Evolutionary conservation across 2,797 vertebrate species (phyloP).

Genomic region (Pseudochromis fuscus): DNA sequence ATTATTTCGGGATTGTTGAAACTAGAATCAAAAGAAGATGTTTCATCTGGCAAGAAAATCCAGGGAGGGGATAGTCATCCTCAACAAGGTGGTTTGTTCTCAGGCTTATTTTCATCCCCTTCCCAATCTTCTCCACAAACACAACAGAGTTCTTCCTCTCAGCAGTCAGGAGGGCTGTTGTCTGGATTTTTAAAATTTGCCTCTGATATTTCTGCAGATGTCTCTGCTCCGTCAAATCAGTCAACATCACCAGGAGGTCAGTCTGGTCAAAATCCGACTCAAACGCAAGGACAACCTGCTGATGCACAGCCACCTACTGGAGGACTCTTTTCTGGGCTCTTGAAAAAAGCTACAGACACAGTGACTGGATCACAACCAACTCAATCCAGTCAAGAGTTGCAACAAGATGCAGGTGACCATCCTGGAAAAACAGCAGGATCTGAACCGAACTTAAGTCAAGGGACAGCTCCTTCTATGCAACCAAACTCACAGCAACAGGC

Average conservation of each 20-base stretch:
- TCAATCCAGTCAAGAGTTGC: conserved; percentile 55
- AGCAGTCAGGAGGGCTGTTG: conserved; percentile 80
- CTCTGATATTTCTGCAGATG: conserved; percentile 84
- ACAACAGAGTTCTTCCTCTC: conserved; percentile 58
- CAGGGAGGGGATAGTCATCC: conserved; percentile 64
- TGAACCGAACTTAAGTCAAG: conserved; percentile 46
- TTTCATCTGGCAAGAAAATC: conserved; percentile 59
- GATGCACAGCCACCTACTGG: conserved; percentile 49
- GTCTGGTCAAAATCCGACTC: conserved; percentile 49
- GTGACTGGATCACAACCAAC: conserved; percentile 66
- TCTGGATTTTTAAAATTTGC: conserved; percentile 86
- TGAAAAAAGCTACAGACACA: conserved; percentile 81
- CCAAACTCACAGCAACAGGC: conserved; percentile 44
- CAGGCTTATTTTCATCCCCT: conserved; percentile 79
- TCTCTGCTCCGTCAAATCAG: conserved; percentile 63
- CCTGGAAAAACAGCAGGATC: conserved; percentile 37
- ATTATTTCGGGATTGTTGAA: conserved; percentile 79
- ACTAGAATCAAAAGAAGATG: conserved; percentile 64
- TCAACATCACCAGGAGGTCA: conserved; percentile 44
- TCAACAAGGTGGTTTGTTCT: conserved; percentile 81
- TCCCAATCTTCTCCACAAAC: conserved; percentile 62
- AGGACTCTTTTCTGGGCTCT: conserved; percentile 82
- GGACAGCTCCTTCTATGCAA: conserved; percentile 30
- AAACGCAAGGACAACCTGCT: conserved; percentile 53
- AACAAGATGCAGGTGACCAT: conserved; percentile 35